phyloP scores from a whole-genome alignment of 2,888 invertebrate genomes.

The Aromia moschata region DNA sequence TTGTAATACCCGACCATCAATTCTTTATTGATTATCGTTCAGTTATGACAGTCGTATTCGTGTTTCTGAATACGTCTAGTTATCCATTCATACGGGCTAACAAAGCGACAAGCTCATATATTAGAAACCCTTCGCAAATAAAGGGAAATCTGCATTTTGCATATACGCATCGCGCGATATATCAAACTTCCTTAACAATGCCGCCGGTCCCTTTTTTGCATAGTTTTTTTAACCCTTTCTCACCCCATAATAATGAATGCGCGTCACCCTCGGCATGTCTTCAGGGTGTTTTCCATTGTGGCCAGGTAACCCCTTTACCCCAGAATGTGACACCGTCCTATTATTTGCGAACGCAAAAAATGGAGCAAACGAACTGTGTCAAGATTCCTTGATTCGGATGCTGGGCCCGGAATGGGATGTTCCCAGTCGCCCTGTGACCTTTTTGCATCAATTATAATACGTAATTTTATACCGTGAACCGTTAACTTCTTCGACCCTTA shows the following conservation, averaged over 20 bases:
- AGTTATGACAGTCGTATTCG: slow-evolving; percentile 64
- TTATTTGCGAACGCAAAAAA: slow-evolving; percentile 61
- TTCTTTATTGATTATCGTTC: slow-evolving; percentile 63
- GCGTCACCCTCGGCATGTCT: slow-evolving; percentile 62
- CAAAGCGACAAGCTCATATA: slow-evolving; percentile 61
- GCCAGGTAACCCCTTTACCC: slow-evolving; percentile 62
- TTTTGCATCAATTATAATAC: slow-evolving; percentile 53
- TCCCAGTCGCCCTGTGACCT: slow-evolving; percentile 47
- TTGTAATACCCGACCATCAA: slow-evolving; percentile 59
- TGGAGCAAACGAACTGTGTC: slow-evolving; percentile 64
- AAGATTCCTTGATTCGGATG: slow-evolving; percentile 57
- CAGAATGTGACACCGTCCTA: slow-evolving; percentile 63
- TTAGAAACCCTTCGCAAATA: slow-evolving; percentile 52
- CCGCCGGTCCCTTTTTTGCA: slow-evolving; percentile 61
- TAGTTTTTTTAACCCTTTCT: slow-evolving; percentile 62
- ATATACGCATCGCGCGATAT: slow-evolving; percentile 51
- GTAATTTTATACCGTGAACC: slow-evolving; percentile 49
- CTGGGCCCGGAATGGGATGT: slow-evolving; percentile 38
- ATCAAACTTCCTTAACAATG: slow-evolving; percentile 55
- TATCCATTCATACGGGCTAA: slow-evolving; percentile 62
- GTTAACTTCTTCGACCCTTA: slow-evolving; percentile 37
- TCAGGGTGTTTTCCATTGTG: slow-evolving; percentile 63
- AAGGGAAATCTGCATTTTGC: slow-evolving; percentile 47
- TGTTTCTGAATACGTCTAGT: slow-evolving; percentile 64
- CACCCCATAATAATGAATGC: slow-evolving; percentile 62